These are phyloP conservation scores for Bubalus kerabau DNA, from an alignment of 2,113 vertebrate genomes.

Conservation along the genomic window DNA sequence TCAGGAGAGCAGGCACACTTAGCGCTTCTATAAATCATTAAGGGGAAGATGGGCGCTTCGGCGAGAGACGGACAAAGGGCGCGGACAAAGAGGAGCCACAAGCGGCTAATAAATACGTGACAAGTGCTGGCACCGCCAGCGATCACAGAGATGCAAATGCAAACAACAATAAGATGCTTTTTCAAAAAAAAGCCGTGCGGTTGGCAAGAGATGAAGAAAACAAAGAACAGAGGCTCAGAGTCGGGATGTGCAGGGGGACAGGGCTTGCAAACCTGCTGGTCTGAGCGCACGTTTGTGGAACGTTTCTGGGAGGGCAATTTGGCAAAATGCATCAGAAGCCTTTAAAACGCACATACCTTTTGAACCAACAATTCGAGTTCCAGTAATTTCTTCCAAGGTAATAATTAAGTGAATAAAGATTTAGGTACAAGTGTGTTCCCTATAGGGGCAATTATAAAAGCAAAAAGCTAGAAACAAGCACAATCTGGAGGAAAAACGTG, in stretches of 20 bases:
- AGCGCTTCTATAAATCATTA: conserved; percentile 11
- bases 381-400: conserved; percentile 42
- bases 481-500: neutral
- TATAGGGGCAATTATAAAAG: conserved; percentile 33
- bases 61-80: neutral
- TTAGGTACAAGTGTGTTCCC: conserved; percentile 42
- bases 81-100: conserved; percentile 19
- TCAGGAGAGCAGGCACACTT: conserved; percentile 49
- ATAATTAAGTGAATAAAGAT: conserved; percentile 60
- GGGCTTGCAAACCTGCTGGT: neutral
- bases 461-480: conserved; percentile 1
- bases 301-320: conserved; percentile 19
- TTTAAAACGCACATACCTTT: neutral
- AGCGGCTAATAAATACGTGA: conserved; percentile 41
- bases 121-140: neutral
- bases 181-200: neutral
- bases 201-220: conserved; percentile 25
- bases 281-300: neutral
- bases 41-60: neutral
- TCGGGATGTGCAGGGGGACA: neutral
- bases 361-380: conserved; percentile 18
- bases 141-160: conserved; percentile 24
- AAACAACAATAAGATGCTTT: neutral
- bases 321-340: neutral
- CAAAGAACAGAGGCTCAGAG: neutral